Conservation (phyloP, 2,113 vertebrate genomes). For the Gulo gulo region DNA sequence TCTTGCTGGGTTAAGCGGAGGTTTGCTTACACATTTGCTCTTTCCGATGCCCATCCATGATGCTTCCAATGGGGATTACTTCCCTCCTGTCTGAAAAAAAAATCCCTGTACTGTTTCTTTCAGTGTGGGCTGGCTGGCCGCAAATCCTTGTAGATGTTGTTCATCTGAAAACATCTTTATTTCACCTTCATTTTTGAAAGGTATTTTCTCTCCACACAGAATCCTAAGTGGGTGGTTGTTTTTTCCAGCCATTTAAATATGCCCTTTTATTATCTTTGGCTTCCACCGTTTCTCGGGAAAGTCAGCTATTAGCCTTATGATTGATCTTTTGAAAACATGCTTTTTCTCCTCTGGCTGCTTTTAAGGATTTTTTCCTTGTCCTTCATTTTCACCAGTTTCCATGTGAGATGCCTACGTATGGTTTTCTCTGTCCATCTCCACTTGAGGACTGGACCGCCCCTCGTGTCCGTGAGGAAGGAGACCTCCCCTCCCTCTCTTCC, state of each 20-base stretch:
- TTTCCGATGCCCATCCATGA: neutral
- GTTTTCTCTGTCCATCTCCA: neutral
- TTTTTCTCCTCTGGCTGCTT: neutral
- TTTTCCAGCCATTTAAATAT: neutral
- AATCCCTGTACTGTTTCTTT: neutral
- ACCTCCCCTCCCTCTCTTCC: neutral
- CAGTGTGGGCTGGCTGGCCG: too few relatives aligned
- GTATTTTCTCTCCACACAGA: neutral
- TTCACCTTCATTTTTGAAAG: neutral
- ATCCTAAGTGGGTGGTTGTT: neutral
- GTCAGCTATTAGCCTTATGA: neutral
- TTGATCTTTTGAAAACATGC: neutral
- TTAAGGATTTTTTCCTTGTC: neutral
- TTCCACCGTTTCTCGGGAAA: neutral
- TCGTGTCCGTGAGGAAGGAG: neutral
- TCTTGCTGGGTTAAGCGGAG: neutral
- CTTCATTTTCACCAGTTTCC: neutral
- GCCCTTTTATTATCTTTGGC: neutral
- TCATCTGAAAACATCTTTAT: neutral
- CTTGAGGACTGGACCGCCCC: neutral
- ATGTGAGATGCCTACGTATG: rapidly evolving
- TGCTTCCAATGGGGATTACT: neutral
- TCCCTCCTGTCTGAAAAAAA: neutral
- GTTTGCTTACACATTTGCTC: neutral
- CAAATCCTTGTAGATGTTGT: neutral